These are phyloP conservation scores for Chrysemys picta DNA, from an alignment of 2,113 vertebrate species.

Conservation along the genomic window DNA sequence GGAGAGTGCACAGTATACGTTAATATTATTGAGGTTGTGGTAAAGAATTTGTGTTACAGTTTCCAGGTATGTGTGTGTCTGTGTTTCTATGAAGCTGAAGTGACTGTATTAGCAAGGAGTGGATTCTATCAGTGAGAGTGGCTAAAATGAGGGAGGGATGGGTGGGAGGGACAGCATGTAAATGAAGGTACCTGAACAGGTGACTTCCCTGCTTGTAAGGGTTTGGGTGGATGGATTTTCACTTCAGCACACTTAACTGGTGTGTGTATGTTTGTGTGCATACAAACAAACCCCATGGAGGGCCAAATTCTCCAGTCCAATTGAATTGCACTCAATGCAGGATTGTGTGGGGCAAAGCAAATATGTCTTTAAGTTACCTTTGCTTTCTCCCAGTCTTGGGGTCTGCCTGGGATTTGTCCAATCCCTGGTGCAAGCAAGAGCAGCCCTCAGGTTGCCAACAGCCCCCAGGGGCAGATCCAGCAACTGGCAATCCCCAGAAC, in stretches of 20 bases:
- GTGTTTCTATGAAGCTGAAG: background rate
- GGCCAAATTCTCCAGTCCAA: background rate
- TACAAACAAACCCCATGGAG: background rate
- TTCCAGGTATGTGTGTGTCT: background rate
- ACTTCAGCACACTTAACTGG: background rate
- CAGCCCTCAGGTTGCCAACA: background rate
- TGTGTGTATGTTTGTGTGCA: background rate
- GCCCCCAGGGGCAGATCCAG: background rate
- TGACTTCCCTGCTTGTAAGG: background rate
- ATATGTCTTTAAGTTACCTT: background rate
- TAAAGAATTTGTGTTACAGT: rapidly evolving
- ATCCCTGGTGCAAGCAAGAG: background rate
- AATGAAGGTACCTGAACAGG: background rate
- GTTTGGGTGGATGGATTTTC: background rate
- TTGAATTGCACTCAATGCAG: background rate
- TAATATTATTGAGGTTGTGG: background rate
- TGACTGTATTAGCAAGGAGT: background rate
- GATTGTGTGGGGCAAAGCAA: rapidly evolving
- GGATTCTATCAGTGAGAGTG: background rate
- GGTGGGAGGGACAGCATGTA: background rate
- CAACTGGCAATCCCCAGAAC: background rate
- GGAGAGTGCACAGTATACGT: background rate
- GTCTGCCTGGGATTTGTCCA: background rate
- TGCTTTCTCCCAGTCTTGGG: background rate
- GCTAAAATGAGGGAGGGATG: background rate